These are phyloP conservation scores for Opisthograptis luteolata DNA, from an alignment of 2,888 invertebrate genomes.

Conservation along the genomic window DNA sequence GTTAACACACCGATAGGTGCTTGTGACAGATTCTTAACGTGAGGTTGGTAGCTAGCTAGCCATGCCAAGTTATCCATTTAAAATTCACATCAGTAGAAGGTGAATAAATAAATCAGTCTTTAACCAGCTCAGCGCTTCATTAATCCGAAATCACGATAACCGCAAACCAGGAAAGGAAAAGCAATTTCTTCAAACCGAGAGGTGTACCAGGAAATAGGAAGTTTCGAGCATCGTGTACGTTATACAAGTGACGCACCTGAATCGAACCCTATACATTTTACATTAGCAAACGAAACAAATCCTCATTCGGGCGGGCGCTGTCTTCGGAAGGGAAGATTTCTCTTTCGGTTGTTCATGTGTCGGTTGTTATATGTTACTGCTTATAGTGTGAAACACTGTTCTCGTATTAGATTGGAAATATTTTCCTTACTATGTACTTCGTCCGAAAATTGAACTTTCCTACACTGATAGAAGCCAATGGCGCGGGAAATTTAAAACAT, in stretches of 20 bases:
- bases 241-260: constrained; percentile 25
- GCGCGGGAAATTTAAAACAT: no score
- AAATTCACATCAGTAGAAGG: neutral
- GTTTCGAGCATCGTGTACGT: constrained; percentile 17
- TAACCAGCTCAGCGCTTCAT: constrained; percentile 5
- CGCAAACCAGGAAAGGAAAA: constrained; percentile 17
- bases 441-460: no score
- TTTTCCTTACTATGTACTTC: no score
- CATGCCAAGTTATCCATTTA: neutral
- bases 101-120: constrained; percentile 12
- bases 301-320: constrained; percentile 35
- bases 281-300: constrained; percentile 55
- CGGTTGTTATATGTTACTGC: constrained; percentile 15
- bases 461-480: no score
- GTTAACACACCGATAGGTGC: no score
- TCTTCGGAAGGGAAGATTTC: constrained; percentile 24
- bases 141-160: constrained; percentile 18
- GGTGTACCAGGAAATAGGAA: constrained; percentile 34
- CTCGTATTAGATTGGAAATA: no score
- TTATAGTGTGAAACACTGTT: no score
- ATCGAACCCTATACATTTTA: constrained; percentile 55
- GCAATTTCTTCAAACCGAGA: constrained; percentile 17
- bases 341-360: constrained; percentile 19
- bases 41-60: no score
- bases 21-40: no score